A percentile compares a stretch with the other conserved stretches of the same genome.
Conservation (phyloP, 92 coral and sea anemone genomes). For the Phymanthus crucifer region DNA sequence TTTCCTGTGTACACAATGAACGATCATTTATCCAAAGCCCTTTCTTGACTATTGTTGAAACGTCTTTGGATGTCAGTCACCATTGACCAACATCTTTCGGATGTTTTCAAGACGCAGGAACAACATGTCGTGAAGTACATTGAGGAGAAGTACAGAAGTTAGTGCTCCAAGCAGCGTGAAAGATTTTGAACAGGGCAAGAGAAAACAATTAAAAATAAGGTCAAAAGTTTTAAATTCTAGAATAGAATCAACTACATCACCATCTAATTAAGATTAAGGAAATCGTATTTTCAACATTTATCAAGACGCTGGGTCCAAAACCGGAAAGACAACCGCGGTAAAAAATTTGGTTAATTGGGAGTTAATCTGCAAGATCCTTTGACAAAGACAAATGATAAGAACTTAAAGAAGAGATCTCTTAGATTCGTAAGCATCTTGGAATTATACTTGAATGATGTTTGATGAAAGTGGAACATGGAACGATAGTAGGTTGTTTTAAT, state of each 20-base stretch:
- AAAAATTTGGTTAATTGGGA: neutral
- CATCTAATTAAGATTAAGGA: neutral
- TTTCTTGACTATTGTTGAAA: neutral
- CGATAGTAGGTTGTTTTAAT: neutral
- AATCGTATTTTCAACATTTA: neutral
- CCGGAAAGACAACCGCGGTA: neutral
- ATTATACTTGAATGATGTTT: neutral
- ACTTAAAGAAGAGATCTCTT: neutral
- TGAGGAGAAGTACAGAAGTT: too few species aligned
- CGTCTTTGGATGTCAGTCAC: neutral
- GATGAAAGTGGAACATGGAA: neutral
- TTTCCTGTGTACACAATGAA: neutral
- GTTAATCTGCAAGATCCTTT: slow-evolving; percentile 1
- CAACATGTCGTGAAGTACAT: too few species aligned
- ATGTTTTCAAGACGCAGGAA: neutral
- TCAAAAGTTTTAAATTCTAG: neutral
- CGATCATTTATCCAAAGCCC: neutral
- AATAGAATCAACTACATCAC: neutral
- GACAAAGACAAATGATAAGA: slow-evolving; percentile 26
- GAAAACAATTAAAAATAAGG: neutral
- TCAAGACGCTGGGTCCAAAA: neutral
- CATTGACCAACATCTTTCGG: neutral
- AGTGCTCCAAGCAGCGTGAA: neutral
- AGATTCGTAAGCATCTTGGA: slow-evolving; percentile 1
- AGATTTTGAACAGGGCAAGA: neutral